A percentile compares a stretch with the other conserved stretches of the same genome.
These are phyloP conservation scores for Origma solitaria DNA, from an alignment of 2,113 vertebrate species.

Conservation along the genomic window DNA sequence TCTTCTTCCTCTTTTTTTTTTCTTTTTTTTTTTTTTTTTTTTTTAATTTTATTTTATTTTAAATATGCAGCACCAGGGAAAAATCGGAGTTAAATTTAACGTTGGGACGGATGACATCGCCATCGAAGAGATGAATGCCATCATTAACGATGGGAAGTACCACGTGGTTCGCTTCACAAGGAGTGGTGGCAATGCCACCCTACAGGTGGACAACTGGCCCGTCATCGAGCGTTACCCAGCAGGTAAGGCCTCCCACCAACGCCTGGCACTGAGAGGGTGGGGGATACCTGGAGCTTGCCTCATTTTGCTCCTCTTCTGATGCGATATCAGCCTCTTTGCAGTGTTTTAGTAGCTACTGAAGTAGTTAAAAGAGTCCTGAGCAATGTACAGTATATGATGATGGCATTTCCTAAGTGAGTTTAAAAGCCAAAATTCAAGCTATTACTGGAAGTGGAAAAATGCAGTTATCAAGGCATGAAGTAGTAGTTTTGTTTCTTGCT, in stretches of 20 bases:
- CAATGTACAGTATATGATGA: conserved; percentile 27
- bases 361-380: conserved; percentile 37
- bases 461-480: conserved; percentile 37
- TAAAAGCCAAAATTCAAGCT: conserved; percentile 63
- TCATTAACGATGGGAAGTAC: conserved; percentile 99
- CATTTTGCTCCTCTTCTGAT: conserved; percentile 15
- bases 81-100: conserved; percentile 97
- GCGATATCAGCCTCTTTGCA: conserved; percentile 1
- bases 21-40: not conserved
- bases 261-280: not conserved
- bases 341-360: conserved; percentile 34
- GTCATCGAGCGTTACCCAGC: conserved; percentile 97
- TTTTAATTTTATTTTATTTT: no score
- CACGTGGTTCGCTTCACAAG: conserved; percentile 98
- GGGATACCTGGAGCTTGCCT: not conserved
- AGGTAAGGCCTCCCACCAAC: conserved; percentile 80
- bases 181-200: conserved; percentile 97
- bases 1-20: not conserved
- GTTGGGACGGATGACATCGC: conserved; percentile 98
- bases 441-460: conserved; percentile 53
- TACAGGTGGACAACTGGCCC: conserved; percentile 98
- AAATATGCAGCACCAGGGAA: conserved; percentile 86
- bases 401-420: conserved; percentile 64
- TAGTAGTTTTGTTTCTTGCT: conserved; percentile 30
- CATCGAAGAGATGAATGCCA: conserved; percentile 94